phyloP scores from a whole-genome alignment of 2,113 vertebrate species.

The Catharus bicknelli region DNA sequence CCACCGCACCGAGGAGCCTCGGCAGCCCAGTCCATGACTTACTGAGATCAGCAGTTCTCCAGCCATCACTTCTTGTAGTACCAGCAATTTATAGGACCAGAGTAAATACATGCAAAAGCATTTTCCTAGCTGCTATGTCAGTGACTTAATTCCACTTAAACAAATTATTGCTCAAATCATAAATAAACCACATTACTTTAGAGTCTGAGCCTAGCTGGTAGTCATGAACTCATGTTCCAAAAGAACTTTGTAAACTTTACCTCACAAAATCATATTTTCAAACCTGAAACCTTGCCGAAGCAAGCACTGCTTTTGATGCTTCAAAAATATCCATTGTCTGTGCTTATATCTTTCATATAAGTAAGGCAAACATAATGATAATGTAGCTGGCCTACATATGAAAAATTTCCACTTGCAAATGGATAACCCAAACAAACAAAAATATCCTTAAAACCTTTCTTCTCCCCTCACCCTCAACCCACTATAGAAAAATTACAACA shows the following conservation, averaged over 20 bases:
- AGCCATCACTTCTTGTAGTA: background rate
- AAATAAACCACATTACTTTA: background rate
- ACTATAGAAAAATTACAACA: background rate
- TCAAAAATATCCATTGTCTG: background rate
- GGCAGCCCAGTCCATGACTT: fast-evolving
- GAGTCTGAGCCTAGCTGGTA: background rate
- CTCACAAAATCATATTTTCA: background rate
- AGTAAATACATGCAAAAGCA: background rate
- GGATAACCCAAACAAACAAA: background rate
- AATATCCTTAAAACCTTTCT: background rate
- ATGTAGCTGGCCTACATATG: background rate
- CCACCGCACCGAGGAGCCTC: background rate
- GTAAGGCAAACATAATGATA: background rate
- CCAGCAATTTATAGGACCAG: background rate
- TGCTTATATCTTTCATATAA: background rate
- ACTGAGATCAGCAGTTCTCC: background rate
- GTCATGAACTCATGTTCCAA: background rate
- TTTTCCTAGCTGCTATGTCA: background rate
- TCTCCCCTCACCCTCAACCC: background rate
- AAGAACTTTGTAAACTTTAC: background rate
- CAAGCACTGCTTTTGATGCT: background rate
- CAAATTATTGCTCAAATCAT: background rate
- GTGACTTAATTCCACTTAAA: background rate
- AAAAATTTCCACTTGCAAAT: background rate
- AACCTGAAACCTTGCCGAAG: background rate